Percentiles rank a stretch among this genome's conserved stretches.
phyloP scores from a whole-genome alignment of 2,797 vertebrate species.

The Coranthus polyacanthus region DNA sequence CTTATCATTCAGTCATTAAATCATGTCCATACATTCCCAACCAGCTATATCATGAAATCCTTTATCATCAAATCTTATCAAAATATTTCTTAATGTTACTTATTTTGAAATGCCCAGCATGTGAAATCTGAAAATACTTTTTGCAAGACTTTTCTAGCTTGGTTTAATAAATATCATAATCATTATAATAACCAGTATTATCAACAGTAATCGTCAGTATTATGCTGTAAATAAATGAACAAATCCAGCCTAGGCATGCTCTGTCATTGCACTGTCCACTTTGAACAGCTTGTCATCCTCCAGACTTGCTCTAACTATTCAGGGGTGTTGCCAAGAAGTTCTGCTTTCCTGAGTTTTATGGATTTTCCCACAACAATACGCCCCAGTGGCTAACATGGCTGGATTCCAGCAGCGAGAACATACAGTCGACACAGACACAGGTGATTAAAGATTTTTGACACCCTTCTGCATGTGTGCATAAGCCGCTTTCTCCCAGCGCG shows the following conservation, averaged over 20 bases:
- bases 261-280: slow-evolving; percentile 6
- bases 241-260: slow-evolving; percentile 6
- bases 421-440: slow-evolving; percentile 50
- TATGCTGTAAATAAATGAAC: neutral
- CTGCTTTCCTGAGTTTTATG: slow-evolving; percentile 23
- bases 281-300: slow-evolving; percentile 1
- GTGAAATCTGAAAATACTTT: neutral
- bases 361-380: slow-evolving; percentile 4
- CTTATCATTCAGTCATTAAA: neutral
- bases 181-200: too few species aligned
- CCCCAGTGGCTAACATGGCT: slow-evolving; percentile 3
- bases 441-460: slow-evolving; percentile 69
- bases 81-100: neutral
- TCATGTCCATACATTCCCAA: neutral
- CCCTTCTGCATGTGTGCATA: slow-evolving; percentile 60
- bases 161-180: too few species aligned
- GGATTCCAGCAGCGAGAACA: slow-evolving; percentile 25
- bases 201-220: too few species aligned
- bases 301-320: slow-evolving; percentile 11
- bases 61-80: neutral
- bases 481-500: slow-evolving; percentile 77
- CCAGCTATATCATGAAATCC: neutral
- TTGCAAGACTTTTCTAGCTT: neutral
- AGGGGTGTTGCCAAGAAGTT: slow-evolving; percentile 28
- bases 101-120: neutral